Evolutionary conservation across 2,113 vertebrate genomes (phyloP).

Genomic region (Malaclemys terrapin): DNA sequence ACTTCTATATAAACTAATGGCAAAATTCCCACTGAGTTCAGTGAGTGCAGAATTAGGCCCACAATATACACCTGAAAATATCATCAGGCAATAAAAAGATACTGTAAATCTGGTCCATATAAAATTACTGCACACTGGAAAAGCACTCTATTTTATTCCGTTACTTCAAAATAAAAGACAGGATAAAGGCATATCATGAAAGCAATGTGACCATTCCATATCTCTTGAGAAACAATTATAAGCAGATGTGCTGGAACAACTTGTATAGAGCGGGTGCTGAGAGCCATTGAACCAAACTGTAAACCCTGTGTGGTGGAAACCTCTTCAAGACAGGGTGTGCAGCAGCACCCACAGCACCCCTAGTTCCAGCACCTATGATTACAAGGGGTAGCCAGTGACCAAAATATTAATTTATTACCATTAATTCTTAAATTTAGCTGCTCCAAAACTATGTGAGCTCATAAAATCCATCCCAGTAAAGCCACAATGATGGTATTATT

Average conservation of each 20-base stretch:
- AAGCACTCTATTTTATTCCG: neutral
- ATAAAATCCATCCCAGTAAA: neutral
- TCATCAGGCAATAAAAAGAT: neutral
- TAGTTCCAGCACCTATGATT: too few species aligned
- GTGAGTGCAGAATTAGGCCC: neutral
- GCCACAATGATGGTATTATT: neutral
- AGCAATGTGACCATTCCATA: neutral
- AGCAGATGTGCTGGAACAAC: too few species aligned
- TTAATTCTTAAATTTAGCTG: neutral
- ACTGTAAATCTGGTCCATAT: neutral
- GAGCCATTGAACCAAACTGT: too few species aligned
- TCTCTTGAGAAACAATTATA: neutral
- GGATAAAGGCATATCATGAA: neutral
- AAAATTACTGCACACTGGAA: neutral
- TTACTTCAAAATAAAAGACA: neutral
- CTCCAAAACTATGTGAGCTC: neutral
- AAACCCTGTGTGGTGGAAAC: too few species aligned
- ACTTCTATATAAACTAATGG: neutral
- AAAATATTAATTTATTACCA: neutral
- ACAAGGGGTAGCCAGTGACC: neutral
- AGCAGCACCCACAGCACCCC: too few species aligned
- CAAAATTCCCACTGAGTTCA: neutral
- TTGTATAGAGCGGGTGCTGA: too few species aligned
- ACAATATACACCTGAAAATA: neutral
- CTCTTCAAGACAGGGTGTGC: too few species aligned